Evolutionary conservation across 2,888 invertebrate species (phyloP).

Genomic region (Eumerus sabulonum): DNA sequence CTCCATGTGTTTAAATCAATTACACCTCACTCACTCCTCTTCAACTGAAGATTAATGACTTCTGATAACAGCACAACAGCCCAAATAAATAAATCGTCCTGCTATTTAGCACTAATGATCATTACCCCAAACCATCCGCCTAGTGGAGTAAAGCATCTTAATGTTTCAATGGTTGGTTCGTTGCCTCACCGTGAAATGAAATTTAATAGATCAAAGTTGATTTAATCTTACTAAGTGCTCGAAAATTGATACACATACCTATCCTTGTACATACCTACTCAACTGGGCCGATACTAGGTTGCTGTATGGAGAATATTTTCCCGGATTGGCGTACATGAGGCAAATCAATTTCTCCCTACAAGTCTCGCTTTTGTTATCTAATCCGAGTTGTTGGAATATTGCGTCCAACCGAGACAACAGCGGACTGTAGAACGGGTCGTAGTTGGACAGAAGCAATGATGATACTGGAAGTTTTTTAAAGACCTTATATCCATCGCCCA

Average conservation of each 20-base stretch:
- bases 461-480: slow-evolving; percentile 93
- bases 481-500: slow-evolving; percentile 81
- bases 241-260: no score
- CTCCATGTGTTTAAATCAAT: no score
- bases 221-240: no score
- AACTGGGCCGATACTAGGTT: slow-evolving; percentile 93
- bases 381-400: slow-evolving; percentile 87
- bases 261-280: slow-evolving; percentile 83
- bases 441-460: slow-evolving; percentile 89
- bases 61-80: background rate
- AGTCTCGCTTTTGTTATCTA: slow-evolving; percentile 83
- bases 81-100: background rate
- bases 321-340: slow-evolving; percentile 92
- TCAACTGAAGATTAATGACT: no score
- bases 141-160: no score
- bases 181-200: no score
- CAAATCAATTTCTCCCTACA: slow-evolving; percentile 92
- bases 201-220: no score
- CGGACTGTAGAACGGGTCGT: slow-evolving; percentile 94
- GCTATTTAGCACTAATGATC: no score
- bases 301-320: slow-evolving; percentile 93
- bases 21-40: no score
- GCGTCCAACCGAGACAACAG: slow-evolving; percentile 90
- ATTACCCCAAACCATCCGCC: no score
- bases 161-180: no score